Conservation (phyloP, 2,113 vertebrate genomes). For the Gavia stellata region DNA sequence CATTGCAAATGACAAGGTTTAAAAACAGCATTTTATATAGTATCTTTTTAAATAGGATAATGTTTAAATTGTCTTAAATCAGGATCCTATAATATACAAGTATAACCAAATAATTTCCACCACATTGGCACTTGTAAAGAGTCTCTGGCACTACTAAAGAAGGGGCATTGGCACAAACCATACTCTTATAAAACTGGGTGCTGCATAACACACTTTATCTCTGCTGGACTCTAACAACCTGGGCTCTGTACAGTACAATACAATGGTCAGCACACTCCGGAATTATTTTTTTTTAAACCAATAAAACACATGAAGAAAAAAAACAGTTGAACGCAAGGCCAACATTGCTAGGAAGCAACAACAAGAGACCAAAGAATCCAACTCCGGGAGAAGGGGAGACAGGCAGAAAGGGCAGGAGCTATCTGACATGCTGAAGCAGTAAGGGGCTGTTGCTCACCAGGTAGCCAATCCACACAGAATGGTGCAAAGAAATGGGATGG, state of each 20-base stretch:
- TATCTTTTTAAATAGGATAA: conserved; percentile 74
- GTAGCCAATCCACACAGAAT: background rate
- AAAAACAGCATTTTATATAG: conserved; percentile 77
- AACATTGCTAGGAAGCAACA: conserved; percentile 48
- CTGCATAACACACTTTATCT: conserved; percentile 58
- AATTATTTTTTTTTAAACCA: background rate
- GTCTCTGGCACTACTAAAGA: conserved; percentile 69
- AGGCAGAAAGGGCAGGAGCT: background rate
- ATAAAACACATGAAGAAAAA: conserved; percentile 50
- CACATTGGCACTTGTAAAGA: conserved; percentile 70
- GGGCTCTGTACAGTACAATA: conserved; percentile 55
- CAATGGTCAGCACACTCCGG: conserved; percentile 25
- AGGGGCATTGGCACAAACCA: conserved; percentile 71
- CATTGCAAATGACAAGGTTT: conserved; percentile 74
- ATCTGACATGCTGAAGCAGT: conserved; percentile 13
- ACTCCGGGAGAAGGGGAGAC: background rate
- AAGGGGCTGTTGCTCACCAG: conserved; percentile 28
- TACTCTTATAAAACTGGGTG: conserved; percentile 59
- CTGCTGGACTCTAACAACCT: conserved; percentile 69
- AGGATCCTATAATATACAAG: conserved; percentile 74
- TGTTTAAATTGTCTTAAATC: conserved; percentile 67
- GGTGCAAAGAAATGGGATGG: conserved; percentile 11
- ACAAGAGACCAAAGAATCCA: conserved; percentile 30
- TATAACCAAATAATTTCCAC: conserved; percentile 58
- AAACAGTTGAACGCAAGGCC: conserved; percentile 41